phyloP scores from a whole-genome alignment of 2,888 invertebrate species.

The Agelastica alni region DNA sequence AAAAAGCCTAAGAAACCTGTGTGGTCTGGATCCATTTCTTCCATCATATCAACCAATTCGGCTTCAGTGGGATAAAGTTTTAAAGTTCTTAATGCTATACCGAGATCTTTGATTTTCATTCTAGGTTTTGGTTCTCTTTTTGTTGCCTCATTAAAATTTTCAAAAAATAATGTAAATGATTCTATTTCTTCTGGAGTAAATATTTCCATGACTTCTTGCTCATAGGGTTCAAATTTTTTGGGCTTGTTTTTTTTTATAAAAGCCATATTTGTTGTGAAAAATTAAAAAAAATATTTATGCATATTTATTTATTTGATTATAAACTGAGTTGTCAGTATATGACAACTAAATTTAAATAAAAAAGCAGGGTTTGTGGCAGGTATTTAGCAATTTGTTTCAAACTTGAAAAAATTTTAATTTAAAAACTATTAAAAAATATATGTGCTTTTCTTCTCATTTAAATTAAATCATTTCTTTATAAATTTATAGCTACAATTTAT shows the following conservation, averaged over 20 bases:
- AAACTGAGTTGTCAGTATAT: too few species aligned
- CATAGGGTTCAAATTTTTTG: background rate
- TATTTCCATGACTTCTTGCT: background rate
- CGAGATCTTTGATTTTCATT: slow-evolving; percentile 5
- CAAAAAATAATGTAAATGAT: background rate
- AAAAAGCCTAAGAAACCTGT: slow-evolving; percentile 6
- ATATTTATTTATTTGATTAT: too few species aligned
- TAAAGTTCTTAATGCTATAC: slow-evolving; percentile 3
- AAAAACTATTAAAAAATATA: too few species aligned
- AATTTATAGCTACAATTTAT: too few species aligned
- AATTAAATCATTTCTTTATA: too few species aligned
- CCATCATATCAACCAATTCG: slow-evolving; percentile 10
- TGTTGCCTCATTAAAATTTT: slow-evolving; percentile 1
- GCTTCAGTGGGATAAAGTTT: slow-evolving; percentile 10
- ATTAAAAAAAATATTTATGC: too few species aligned
- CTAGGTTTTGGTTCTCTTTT: slow-evolving; percentile 8
- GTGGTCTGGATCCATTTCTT: slow-evolving; percentile 9
- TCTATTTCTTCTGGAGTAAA: background rate
- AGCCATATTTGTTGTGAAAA: too few species aligned
- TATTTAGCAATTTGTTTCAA: too few species aligned
- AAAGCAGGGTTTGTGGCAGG: too few species aligned
- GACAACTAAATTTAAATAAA: too few species aligned
- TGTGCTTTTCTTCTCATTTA: too few species aligned
- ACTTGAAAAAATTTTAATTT: too few species aligned
- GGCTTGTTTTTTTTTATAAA: background rate